Evolutionary conservation across 2,113 vertebrate genomes (phyloP).

Genomic region (Otolemur garnettii): DNA sequence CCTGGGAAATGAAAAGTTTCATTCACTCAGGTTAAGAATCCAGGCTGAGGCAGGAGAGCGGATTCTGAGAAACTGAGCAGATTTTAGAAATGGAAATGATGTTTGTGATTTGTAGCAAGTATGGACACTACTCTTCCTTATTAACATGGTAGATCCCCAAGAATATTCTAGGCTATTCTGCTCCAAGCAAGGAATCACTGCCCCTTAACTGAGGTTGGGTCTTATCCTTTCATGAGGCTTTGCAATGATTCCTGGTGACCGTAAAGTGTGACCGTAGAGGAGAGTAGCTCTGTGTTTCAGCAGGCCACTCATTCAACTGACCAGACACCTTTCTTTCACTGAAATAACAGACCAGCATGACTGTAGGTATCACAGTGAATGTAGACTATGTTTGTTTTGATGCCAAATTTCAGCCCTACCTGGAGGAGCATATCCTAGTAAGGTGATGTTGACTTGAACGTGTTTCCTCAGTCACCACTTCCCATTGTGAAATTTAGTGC

Average conservation of each 20-base stretch:
- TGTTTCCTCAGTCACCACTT: neutral
- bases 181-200: neutral
- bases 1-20: neutral
- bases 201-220: neutral
- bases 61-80: neutral
- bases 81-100: neutral
- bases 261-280: neutral
- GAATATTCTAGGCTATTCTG: neutral
- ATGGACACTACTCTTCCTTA: neutral
- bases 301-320: neutral
- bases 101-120: neutral
- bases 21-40: neutral
- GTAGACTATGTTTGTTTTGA: neutral
- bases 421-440: neutral
- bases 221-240: neutral
- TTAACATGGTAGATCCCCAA: accelerated
- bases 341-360: neutral
- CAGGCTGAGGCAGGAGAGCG: neutral
- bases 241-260: neutral
- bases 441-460: neutral
- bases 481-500: too few species aligned
- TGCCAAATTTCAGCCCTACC: neutral
- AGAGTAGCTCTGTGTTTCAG: neutral
- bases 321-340: neutral
- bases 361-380: neutral